Percentiles rank a stretch among this genome's conserved stretches.
Conservation (phyloP, 2,888 invertebrate species). For the Muschampia plurimacula region DNA sequence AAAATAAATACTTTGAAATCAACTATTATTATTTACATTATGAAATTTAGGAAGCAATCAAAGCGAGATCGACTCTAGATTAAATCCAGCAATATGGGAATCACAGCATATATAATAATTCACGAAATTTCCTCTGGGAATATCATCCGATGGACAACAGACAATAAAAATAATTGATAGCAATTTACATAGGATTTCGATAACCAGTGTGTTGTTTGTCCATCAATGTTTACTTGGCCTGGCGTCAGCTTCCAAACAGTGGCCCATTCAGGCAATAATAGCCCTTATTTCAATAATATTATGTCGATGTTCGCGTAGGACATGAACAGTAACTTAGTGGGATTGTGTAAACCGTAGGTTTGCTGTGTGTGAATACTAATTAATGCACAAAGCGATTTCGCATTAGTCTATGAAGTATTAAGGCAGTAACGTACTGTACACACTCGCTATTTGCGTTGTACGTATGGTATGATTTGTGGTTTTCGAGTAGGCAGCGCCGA, state of each 20-base stretch:
- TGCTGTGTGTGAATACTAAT: conserved; percentile 49
- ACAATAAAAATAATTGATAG: conserved; percentile 37
- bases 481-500: not conserved
- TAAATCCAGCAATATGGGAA: conserved; percentile 11
- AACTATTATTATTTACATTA: not conserved
- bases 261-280: conserved; percentile 15
- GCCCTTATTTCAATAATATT: conserved; percentile 11
- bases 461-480: conserved; percentile 1
- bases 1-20: not conserved
- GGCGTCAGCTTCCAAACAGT: conserved; percentile 37
- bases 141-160: conserved; percentile 22
- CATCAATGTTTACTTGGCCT: conserved; percentile 38
- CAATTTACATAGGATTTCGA: conserved; percentile 41
- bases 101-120: conserved; percentile 14
- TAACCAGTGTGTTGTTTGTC: conserved; percentile 39
- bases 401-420: conserved; percentile 48
- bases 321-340: conserved; percentile 25
- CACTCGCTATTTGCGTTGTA: conserved; percentile 17
- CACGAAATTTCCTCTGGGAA: conserved; percentile 35
- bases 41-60: conserved; percentile 11
- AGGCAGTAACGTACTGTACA: conserved; percentile 30
- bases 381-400: conserved; percentile 53
- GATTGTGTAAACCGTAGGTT: conserved; percentile 36
- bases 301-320: conserved; percentile 11
- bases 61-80: conserved; percentile 18